Conservation (phyloP, 1,140 invertebrate genomes). For the Drosophila hydei region DNA sequence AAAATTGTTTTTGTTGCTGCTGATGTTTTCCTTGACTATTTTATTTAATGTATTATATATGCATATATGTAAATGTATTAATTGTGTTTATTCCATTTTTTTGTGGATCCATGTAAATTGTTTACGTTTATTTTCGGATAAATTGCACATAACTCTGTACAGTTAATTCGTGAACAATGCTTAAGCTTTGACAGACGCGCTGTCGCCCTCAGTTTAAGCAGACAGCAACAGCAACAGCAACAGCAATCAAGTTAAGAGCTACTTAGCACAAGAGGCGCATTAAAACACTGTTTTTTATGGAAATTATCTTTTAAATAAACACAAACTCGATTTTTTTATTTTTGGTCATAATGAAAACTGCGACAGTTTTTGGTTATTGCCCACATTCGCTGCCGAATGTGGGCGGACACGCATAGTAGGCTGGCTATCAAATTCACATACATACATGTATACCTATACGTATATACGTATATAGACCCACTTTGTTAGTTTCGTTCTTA, state of each 20-base stretch:
- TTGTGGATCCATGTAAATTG: slow-evolving; percentile 16
- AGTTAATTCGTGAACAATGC: slow-evolving; percentile 35
- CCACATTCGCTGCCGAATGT: slow-evolving; percentile 44
- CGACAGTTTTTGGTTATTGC: slow-evolving; percentile 49
- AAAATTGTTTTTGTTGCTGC: slow-evolving; percentile 22
- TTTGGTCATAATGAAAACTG: slow-evolving; percentile 63
- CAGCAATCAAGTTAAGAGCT: slow-evolving; percentile 1
- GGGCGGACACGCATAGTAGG: slow-evolving; percentile 54
- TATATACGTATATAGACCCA: slow-evolving; percentile 3
- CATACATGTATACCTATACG: not conserved
- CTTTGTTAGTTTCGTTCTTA: slow-evolving; percentile 34
- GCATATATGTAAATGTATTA: slow-evolving; percentile 23
- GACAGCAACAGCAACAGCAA: slow-evolving; percentile 40
- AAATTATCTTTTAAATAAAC: slow-evolving; percentile 40
- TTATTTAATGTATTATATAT: slow-evolving; percentile 44
- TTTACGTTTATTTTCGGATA: slow-evolving; percentile 39
- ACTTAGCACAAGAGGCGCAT: slow-evolving; percentile 16
- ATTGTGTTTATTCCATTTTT: slow-evolving; percentile 22
- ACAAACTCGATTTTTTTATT: slow-evolving; percentile 6
- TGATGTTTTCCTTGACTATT: slow-evolving; percentile 49
- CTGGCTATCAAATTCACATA: slow-evolving; percentile 45
- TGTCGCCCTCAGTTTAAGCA: slow-evolving; percentile 58
- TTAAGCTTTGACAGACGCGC: slow-evolving; percentile 53
- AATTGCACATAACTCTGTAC: slow-evolving; percentile 34
- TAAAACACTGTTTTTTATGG: slow-evolving; percentile 30